Evolutionary conservation across 2,888 invertebrate species (phyloP).

Genomic region (Xylocampa areola): DNA sequence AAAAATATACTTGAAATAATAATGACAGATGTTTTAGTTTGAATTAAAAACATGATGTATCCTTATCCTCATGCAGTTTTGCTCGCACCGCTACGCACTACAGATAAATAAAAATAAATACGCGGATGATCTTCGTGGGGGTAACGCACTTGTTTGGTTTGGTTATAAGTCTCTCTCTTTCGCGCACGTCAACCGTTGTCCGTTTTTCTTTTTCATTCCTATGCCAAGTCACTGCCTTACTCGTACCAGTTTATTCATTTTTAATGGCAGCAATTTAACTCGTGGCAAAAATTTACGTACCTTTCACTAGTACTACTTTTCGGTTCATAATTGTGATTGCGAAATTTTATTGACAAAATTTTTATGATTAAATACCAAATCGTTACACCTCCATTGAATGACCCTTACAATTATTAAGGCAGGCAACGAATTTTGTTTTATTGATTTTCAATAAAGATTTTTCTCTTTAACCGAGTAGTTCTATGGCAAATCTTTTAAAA

Average conservation of each 20-base stretch:
- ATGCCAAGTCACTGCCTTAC: conserved; percentile 84
- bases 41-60: conserved; percentile 54
- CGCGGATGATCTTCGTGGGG: conserved; percentile 85
- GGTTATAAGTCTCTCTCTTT: conserved; percentile 71
- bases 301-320: conserved; percentile 75
- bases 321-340: conserved; percentile 39
- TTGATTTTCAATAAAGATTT: too few relatives aligned
- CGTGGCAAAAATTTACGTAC: conserved; percentile 74
- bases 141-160: conserved; percentile 88
- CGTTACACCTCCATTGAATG: conserved; percentile 22
- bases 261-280: conserved; percentile 77
- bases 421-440: not conserved
- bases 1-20: conserved; percentile 25
- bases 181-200: conserved; percentile 73
- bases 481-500: too few relatives aligned
- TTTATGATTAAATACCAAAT: conserved; percentile 13
- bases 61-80: conserved; percentile 43
- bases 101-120: conserved; percentile 82
- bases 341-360: conserved; percentile 25
- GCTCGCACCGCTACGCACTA: conserved; percentile 59
- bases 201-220: conserved; percentile 78
- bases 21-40: conserved; percentile 17
- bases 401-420: conserved; percentile 30
- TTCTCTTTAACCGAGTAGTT: too few relatives aligned
- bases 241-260: conserved; percentile 79